These are phyloP conservation scores for Myotis davidii DNA, from an alignment of 2,113 vertebrate species.

Conservation along the genomic window DNA sequence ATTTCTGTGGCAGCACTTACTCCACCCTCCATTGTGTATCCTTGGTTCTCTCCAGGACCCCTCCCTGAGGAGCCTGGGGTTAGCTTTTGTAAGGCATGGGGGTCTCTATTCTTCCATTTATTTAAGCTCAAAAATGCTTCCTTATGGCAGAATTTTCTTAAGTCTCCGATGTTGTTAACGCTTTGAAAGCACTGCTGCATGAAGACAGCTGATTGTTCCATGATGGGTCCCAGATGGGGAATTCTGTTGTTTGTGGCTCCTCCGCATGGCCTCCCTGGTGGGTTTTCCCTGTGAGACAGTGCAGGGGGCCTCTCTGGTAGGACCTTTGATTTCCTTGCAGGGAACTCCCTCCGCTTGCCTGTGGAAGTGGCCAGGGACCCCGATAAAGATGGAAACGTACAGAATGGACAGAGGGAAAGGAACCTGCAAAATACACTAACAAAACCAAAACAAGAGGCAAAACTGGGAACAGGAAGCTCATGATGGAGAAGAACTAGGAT, in stretches of 20 bases:
- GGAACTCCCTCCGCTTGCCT: not conserved
- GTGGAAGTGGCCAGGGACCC: not conserved
- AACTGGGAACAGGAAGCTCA: not conserved
- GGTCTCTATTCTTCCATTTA: constrained; percentile 47
- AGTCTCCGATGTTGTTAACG: constrained; percentile 42
- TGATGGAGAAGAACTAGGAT: not conserved
- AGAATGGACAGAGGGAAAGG: not conserved
- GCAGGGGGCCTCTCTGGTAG: not conserved
- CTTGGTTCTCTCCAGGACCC: constrained; percentile 54
- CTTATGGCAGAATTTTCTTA: constrained; percentile 68
- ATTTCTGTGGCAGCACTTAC: constrained; percentile 17
- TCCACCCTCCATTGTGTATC: constrained; percentile 25
- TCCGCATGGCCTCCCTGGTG: not conserved
- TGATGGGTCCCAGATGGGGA: not conserved
- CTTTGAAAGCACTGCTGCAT: constrained; percentile 43
- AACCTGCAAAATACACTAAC: not conserved
- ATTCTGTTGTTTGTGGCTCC: not conserved
- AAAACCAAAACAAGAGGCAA: not conserved
- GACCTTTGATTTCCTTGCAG: not conserved
- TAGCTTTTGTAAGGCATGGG: constrained; percentile 48
- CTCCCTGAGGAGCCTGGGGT: constrained; percentile 17
- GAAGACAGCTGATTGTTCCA: constrained; percentile 28
- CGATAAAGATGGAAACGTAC: not conserved
- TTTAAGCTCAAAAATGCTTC: constrained; percentile 74
- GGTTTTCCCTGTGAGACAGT: not conserved